Evolutionary conservation across 2,888 invertebrate genomes (phyloP).

Genomic region (Dolichopus griseipennis): DNA sequence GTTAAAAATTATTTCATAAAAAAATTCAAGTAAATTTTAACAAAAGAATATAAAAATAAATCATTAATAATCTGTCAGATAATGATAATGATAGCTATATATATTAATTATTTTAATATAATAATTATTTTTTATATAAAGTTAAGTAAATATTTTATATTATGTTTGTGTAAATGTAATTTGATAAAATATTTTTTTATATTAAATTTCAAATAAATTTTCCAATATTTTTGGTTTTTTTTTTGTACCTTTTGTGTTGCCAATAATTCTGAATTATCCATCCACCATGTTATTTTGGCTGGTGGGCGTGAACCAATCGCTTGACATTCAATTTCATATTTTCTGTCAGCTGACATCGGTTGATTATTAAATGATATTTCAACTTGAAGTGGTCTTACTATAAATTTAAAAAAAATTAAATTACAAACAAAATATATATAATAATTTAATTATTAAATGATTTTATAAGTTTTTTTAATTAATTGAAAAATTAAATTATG

Average conservation of each 20-base stretch:
- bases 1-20: background rate
- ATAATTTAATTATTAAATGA: no score
- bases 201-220: no score
- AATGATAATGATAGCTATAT: no score
- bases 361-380: slow-evolving; percentile 71
- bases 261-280: slow-evolving; percentile 60
- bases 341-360: slow-evolving; percentile 73
- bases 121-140: no score
- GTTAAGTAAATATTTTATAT: no score
- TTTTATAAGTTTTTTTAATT: no score
- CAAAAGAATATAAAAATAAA: background rate
- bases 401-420: slow-evolving; percentile 28
- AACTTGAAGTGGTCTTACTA: slow-evolving; percentile 74
- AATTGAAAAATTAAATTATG: no score
- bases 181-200: no score
- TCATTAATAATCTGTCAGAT: background rate
- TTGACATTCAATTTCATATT: slow-evolving; percentile 73
- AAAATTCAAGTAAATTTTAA: background rate
- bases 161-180: no score
- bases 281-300: slow-evolving; percentile 77
- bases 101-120: no score
- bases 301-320: slow-evolving; percentile 78
- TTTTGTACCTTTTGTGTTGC: slow-evolving; percentile 39
- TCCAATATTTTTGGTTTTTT: no score
- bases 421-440: no score